A percentile compares a stretch with the other conserved stretches of the same genome.
Conservation (phyloP, 2,888 invertebrate genomes). For the Ypsolopha sequella region DNA sequence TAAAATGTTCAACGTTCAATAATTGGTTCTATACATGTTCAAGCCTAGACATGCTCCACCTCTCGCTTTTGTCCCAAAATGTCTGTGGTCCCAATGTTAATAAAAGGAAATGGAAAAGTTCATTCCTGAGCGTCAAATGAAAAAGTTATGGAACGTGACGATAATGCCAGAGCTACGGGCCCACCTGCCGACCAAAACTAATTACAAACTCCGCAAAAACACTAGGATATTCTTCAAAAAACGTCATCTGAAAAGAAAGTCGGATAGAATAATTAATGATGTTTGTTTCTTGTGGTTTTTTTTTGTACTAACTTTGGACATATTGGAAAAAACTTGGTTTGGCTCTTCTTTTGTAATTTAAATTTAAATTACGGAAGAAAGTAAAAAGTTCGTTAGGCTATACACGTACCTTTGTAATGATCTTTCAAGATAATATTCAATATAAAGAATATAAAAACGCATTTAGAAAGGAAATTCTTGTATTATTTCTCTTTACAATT, state of each 20-base stretch:
- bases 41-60: slow-evolving; percentile 25
- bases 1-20: too few species aligned
- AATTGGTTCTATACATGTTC: too few species aligned
- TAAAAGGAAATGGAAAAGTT: slow-evolving; percentile 69
- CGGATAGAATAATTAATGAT: slow-evolving; percentile 41
- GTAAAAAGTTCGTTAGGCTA: too few species aligned
- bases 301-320: neutral
- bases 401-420: too few species aligned
- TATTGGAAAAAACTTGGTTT: neutral
- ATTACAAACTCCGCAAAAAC: slow-evolving; percentile 64
- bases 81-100: slow-evolving; percentile 67
- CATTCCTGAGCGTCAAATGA: slow-evolving; percentile 63
- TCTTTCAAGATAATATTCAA: too few species aligned
- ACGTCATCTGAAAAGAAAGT: slow-evolving; percentile 52
- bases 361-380: too few species aligned
- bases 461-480: too few species aligned
- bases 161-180: slow-evolving; percentile 52
- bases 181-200: slow-evolving; percentile 62
- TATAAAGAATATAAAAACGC: too few species aligned
- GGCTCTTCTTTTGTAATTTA: too few species aligned
- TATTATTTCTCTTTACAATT: too few species aligned
- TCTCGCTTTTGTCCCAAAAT: slow-evolving; percentile 66
- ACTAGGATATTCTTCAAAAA: slow-evolving; percentile 67
- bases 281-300: neutral
- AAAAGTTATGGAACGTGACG: slow-evolving; percentile 68